These are phyloP conservation scores for Ibycter americanus DNA, from an alignment of 2,797 vertebrate species.

Conservation along the genomic window DNA sequence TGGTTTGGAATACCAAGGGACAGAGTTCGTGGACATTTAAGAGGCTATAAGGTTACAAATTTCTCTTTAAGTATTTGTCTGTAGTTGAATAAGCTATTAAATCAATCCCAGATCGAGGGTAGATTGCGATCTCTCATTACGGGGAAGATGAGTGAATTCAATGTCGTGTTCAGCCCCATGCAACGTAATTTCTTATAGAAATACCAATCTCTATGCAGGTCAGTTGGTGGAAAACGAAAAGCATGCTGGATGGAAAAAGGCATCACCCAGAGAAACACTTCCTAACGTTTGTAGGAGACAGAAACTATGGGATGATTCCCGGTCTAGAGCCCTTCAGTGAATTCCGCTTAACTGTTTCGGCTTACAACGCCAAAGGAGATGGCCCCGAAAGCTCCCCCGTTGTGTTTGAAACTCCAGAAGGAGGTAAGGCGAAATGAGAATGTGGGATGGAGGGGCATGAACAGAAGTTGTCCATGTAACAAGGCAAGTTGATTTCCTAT, in stretches of 20 bases:
- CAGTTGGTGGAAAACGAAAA: constrained; percentile 91
- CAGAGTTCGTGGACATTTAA: constrained; percentile 91
- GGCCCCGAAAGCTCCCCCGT: constrained; percentile 89
- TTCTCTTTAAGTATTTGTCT: constrained; percentile 55
- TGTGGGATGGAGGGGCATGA: background rate
- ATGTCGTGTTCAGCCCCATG: rapidly evolving
- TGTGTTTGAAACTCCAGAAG: constrained; percentile 92
- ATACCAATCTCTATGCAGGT: constrained; percentile 77
- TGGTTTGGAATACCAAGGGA: constrained; percentile 91
- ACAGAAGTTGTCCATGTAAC: background rate
- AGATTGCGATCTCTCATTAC: background rate
- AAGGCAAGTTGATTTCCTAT: background rate
- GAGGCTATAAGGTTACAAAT: constrained; percentile 90
- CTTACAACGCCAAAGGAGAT: constrained; percentile 90
- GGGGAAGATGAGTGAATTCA: background rate
- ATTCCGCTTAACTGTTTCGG: constrained; percentile 88
- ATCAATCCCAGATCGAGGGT: background rate
- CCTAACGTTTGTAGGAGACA: constrained; percentile 84
- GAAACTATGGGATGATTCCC: constrained; percentile 81
- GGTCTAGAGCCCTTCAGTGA: constrained; percentile 90
- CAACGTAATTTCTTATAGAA: background rate
- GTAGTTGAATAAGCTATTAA: background rate
- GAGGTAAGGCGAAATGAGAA: constrained; percentile 83
- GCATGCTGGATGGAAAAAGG: constrained; percentile 82
- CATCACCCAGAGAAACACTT: constrained; percentile 83